Evolutionary conservation across 2,113 vertebrate species (phyloP).

Genomic region (Procavia capensis): DNA sequence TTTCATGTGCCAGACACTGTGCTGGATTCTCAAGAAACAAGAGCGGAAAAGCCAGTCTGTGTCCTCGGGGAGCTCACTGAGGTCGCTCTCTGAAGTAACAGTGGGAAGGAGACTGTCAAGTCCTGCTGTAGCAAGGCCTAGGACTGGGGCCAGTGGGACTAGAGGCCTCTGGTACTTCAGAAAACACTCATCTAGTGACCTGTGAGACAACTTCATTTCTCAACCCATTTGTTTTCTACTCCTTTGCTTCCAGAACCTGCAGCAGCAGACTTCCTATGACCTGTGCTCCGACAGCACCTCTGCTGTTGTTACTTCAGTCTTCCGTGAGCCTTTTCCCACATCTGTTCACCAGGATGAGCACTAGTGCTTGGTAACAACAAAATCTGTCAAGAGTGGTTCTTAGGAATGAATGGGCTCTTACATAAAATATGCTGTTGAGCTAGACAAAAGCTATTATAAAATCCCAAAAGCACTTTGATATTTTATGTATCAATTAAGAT

Average conservation of each 20-base stretch:
- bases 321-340: neutral
- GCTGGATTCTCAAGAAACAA: rapidly evolving
- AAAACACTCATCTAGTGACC: neutral
- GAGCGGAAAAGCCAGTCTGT: no score
- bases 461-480: neutral
- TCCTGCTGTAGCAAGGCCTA: neutral
- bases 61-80: neutral
- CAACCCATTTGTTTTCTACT: neutral
- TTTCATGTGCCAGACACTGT: neutral
- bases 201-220: neutral
- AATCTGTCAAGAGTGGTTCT: neutral
- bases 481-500: neutral
- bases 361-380: neutral
- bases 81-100: neutral
- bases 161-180: neutral
- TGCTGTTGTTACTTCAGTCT: neutral
- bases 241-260: neutral
- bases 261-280: neutral
- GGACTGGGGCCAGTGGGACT: neutral
- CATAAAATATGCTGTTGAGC: neutral
- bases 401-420: neutral
- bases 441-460: neutral
- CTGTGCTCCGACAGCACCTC: neutral
- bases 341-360: neutral
- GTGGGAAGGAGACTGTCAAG: neutral